phyloP scores from a whole-genome alignment of 2,113 vertebrate genomes.

The Malurus elegans region DNA sequence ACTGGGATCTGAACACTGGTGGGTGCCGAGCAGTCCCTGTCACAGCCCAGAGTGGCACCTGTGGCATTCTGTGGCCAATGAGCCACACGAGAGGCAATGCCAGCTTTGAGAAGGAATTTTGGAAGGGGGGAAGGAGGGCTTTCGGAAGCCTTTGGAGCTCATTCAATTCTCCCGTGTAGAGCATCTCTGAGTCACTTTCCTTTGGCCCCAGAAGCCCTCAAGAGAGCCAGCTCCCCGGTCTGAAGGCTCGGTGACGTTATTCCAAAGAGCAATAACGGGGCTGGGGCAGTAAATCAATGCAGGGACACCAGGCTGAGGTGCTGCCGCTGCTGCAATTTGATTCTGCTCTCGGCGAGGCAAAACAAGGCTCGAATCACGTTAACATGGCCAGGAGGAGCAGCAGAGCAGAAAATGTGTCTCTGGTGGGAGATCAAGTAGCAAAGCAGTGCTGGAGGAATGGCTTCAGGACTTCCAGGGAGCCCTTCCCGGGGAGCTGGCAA shows the following conservation, averaged over 20 bases:
- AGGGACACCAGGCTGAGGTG: background rate
- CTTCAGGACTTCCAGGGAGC: background rate
- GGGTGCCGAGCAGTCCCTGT: background rate
- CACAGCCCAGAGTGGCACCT: background rate
- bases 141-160: background rate
- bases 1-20: background rate
- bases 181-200: background rate
- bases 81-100: background rate
- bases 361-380: slow-evolving; percentile 30
- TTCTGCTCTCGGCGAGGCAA: slow-evolving; percentile 14
- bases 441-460: background rate
- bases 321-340: slow-evolving; percentile 15
- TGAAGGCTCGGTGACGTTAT: background rate
- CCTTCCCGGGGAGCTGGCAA: background rate
- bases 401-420: slow-evolving; percentile 19
- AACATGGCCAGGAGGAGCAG: background rate
- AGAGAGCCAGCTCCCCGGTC: background rate
- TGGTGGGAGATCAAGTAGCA: background rate
- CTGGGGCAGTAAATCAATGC: slow-evolving; percentile 37
- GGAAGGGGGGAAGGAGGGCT: background rate
- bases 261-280: slow-evolving; percentile 28
- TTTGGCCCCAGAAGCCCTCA: background rate
- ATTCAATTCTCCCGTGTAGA: background rate
- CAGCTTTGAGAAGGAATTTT: background rate
- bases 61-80: background rate